Base-by-base conservation (phyloP, 1,140 invertebrate genomes). In the Trypoxylus dichotomus region DNA sequence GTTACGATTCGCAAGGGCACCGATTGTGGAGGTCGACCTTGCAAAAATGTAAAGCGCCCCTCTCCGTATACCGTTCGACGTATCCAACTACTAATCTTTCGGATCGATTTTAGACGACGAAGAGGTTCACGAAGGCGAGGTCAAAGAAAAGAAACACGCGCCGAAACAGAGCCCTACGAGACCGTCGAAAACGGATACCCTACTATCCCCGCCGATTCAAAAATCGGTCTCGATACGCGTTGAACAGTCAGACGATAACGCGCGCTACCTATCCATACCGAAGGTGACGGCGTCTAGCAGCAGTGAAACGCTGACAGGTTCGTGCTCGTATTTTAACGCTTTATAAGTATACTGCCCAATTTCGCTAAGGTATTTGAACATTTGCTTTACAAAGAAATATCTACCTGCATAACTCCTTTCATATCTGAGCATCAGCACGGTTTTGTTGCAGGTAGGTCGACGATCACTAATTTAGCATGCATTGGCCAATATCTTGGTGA, bases 231-330 rank as follows among this genome's bases (percentile, higher is more conserved):
- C 80, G 15, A 85, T 85, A 54, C 81, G 79, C 79, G 81, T 85
- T 1, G 83, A 85, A 60, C 78, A 82, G 74, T 60, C 58, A 0
- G 19, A 24, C 2, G 60, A 63, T 24, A 27, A 63, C 6, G 24
- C 60, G 13, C 25, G 81, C 41, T 89, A 91, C 85, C 85, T 93
- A 54, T 89, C 90, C 6, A 92, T 93, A 79, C 92, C 92, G 1
- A 92, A 91, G 84, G 92, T 93, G 81, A 89, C 91, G 0, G 90
- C 89, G 1, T 94, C 93, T 0, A 92, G 91, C 0, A 94, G 92
- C 84, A 91, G 91, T 71, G 93, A 94, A 83, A 94, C 92, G 37
- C 85, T 93, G 2, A 94, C 92, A 87, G 93, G 92, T 92, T 37
- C 19, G 10, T 27, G 37, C 11, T 72, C 27, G 7, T 72, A 72